phyloP scores from a whole-genome alignment of 2,113 vertebrate species.

The Gila orcuttii region DNA sequence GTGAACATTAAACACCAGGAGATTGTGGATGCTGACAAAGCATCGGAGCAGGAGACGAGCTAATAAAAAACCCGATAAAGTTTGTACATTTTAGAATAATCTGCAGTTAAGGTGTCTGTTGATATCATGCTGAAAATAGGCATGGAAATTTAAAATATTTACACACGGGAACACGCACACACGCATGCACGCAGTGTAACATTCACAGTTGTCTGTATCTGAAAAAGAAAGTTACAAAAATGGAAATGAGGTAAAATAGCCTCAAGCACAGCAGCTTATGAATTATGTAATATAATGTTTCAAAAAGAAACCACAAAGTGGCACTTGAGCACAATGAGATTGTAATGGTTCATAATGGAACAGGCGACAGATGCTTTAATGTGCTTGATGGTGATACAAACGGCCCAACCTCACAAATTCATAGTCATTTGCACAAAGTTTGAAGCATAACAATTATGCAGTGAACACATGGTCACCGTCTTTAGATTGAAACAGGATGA shows the following conservation, averaged over 20 bases:
- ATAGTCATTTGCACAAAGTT: not conserved
- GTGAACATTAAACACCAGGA: not conserved
- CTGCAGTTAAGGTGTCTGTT: not conserved
- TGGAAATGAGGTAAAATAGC: not conserved
- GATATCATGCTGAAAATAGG: not conserved
- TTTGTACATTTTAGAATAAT: not conserved
- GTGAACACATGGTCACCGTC: not conserved
- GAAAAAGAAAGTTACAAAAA: not conserved
- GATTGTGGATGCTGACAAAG: not conserved
- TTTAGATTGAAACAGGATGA: slow-evolving; percentile 2
- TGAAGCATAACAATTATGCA: not conserved
- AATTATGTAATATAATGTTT: slow-evolving; percentile 5
- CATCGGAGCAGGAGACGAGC: not conserved
- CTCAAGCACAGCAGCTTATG: not conserved
- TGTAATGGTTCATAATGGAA: not conserved
- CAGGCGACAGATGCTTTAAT: not conserved
- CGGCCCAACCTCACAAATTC: not conserved
- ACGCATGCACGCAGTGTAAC: not conserved
- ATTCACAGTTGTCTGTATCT: not conserved
- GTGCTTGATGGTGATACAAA: not conserved
- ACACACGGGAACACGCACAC: too few relatives aligned
- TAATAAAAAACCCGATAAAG: not conserved
- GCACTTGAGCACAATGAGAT: not conserved
- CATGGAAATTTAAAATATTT: not conserved
- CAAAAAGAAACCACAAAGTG: not conserved